Conservation (phyloP, 2,113 vertebrate genomes). For the Prionailurus bengalensis region DNA sequence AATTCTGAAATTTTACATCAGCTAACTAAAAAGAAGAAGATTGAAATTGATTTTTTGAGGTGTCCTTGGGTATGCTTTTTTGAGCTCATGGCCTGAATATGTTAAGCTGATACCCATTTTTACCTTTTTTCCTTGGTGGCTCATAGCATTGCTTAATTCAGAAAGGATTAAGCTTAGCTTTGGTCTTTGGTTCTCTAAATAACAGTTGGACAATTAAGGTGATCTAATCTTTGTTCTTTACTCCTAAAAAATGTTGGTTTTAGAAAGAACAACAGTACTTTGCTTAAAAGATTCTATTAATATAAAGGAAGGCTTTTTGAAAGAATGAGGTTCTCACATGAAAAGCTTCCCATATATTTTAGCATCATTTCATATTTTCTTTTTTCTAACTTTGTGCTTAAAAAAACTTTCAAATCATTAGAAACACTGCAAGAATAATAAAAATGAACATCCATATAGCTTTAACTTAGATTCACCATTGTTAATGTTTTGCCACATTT, state of each 20-base stretch:
- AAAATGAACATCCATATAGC: not conserved
- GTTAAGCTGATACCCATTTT: not conserved
- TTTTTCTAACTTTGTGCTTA: not conserved
- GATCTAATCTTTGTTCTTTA: not conserved
- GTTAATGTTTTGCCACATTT: not conserved
- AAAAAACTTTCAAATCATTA: conserved; percentile 32
- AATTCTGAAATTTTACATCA: not conserved
- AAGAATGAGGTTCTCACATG: conserved; percentile 23
- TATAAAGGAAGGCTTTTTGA: conserved; percentile 38
- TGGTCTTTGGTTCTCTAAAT: conserved; percentile 1
- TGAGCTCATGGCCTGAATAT: not conserved
- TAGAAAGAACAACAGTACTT: not conserved
- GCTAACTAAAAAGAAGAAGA: conserved; percentile 33
- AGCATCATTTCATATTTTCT: conserved; percentile 9
- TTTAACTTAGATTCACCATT: not conserved
- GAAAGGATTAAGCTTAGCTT: not conserved
- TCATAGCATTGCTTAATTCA: not conserved
- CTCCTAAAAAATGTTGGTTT: not conserved
- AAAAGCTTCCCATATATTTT: conserved; percentile 43
- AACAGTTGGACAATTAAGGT: not conserved
- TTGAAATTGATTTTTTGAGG: not conserved
- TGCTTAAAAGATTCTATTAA: not conserved
- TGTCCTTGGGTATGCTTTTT: not conserved
- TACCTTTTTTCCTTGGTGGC: not conserved
- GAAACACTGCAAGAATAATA: not conserved